Evolutionary conservation across 1,140 invertebrate genomes (phyloP), one percentile per base, ranked within the genome.

Genomic region (Drosophila arawakana): DNA sequence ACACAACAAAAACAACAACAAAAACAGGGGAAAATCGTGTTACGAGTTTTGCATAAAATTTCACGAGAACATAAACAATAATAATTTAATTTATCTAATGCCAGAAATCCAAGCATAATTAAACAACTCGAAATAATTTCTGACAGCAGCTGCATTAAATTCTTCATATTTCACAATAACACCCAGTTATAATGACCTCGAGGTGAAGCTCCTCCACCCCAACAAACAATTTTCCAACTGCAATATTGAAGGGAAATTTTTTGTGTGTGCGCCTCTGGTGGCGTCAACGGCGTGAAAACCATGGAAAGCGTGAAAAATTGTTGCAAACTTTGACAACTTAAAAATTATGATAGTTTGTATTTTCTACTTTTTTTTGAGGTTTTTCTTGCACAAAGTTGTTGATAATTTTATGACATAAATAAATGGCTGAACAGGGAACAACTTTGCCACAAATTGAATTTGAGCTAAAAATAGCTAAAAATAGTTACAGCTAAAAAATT

Each of bases 241-340:
- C 67, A 61, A 76, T 80, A 80, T 83, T 80, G 73, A 68, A 80
- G 71, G 63, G 73, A 49, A 72, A 82, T 83, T 84, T 80, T 80
- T 83, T 50, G 57, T 62, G 25, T 55, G 25, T 50, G 44, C 18
- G 25, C 55, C 49, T 35, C 18, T 43, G 46, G 46, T 63, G 39
- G 4, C 66, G 18, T 47, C 72, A 41, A 62, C 73, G 62, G 75
- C 81, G 61, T 82, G 77, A 84, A 84, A 30, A 30, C 25, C 25
- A 30, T 30, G 25, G 25, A 30, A 85, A 85, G 73, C 81, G 78
- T 85, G 81, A 85, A 85, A 85, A 85, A 85, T 85, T 85, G 82
- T 68, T 86, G 75, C 81, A 85, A 85, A 85, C 81, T 85, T 85
- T 85, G 81, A 85, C 81, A 85, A 80, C 67, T 66, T 70, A 63